These are phyloP conservation scores for Helicolenus hilgendorfi DNA, from an alignment of 2,797 vertebrate species.

Conservation along the genomic window DNA sequence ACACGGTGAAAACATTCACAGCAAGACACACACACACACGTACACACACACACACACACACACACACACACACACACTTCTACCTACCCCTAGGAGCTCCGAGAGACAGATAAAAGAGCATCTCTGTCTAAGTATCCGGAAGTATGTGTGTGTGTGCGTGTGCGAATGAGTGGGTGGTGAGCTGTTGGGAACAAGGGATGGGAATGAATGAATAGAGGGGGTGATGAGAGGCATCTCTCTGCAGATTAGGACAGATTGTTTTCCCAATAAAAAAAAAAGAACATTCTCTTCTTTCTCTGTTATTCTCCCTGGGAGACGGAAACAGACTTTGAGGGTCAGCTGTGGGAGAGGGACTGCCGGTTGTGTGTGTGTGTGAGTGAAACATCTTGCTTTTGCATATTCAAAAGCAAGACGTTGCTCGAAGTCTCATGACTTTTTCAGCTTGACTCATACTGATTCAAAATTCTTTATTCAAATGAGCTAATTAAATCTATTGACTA, in stretches of 20 bases:
- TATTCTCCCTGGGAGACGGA: conserved; percentile 45
- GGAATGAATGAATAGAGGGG: conserved; percentile 61
- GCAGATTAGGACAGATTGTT: conserved; percentile 79
- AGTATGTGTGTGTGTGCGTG: conserved; percentile 12
- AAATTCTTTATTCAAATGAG: conserved; percentile 20
- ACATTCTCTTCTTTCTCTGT: conserved; percentile 58
- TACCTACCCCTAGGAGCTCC: conserved; percentile 49
- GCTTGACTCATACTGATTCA: conserved; percentile 3
- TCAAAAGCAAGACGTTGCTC: conserved; percentile 4
- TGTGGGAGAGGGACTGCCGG: conserved; percentile 18
- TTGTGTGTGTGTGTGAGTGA: neutral
- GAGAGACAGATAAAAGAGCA: conserved; percentile 67
- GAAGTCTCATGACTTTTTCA: conserved; percentile 11
- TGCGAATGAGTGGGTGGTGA: conserved; percentile 49
- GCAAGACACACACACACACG: conserved; percentile 26
- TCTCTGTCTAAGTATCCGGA: conserved; percentile 70
- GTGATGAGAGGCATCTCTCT: conserved; percentile 70
- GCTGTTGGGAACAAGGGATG: conserved; percentile 59
- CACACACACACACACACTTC: conserved; percentile 5
- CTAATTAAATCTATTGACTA: neutral
- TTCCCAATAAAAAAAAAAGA: conserved; percentile 58
- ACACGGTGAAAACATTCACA: conserved; percentile 71
- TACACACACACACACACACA: conserved; percentile 12
- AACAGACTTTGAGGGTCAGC: conserved; percentile 55
- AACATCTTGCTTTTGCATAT: conserved; percentile 34